Evolutionary conservation across 2,113 vertebrate genomes (phyloP).

Genomic region (Cromileptes altivelis): DNA sequence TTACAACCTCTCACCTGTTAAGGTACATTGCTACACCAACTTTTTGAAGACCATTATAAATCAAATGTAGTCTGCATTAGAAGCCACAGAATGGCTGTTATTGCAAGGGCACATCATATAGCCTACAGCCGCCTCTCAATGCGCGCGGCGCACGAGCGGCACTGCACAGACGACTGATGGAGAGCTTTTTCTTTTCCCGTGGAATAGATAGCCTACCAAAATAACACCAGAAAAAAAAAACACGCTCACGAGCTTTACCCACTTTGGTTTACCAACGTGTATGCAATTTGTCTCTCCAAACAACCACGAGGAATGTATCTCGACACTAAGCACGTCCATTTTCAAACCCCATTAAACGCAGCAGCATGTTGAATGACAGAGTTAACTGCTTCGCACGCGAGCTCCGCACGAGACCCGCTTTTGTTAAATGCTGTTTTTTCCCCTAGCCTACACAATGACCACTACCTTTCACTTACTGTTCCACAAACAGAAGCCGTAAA

Average conservation of each 20-base stretch:
- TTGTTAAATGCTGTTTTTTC: neutral
- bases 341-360: neutral
- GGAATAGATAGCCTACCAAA: neutral
- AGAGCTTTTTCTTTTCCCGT: neutral
- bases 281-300: accelerated
- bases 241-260: neutral
- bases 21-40: neutral
- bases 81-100: neutral
- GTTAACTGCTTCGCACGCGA: neutral
- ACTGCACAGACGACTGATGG: slow-evolving; percentile 13
- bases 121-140: neutral
- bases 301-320: neutral
- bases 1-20: neutral
- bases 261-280: neutral
- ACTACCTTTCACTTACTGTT: neutral
- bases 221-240: slow-evolving; percentile 2
- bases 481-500: neutral
- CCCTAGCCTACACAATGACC: too few species aligned
- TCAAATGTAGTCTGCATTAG: neutral
- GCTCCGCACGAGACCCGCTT: neutral
- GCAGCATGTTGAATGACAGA: neutral
- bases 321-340: too few species aligned
- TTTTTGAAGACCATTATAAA: neutral
- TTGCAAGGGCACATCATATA: neutral
- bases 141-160: slow-evolving; percentile 10